These are phyloP conservation scores for Catocala nupta DNA, from an alignment of 2,888 invertebrate genomes.

Conservation along the genomic window DNA sequence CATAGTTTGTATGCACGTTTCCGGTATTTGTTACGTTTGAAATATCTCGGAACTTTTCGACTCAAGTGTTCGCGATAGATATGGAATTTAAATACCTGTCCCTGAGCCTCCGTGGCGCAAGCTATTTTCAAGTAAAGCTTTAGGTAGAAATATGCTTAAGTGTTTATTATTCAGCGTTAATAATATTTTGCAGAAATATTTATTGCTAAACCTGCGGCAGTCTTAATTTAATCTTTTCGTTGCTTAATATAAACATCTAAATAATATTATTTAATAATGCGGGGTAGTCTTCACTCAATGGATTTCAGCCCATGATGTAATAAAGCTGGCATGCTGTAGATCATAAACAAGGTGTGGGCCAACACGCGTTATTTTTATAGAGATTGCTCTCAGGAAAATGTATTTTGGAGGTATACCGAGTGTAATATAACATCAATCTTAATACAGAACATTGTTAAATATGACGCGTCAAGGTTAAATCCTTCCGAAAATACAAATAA, in stretches of 20 bases:
- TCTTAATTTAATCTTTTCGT: slow-evolving; percentile 5
- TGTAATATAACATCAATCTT: slow-evolving; percentile 39
- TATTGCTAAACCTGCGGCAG: slow-evolving; percentile 5
- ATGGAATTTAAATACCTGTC: slow-evolving; percentile 36
- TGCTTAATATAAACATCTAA: slow-evolving; percentile 9
- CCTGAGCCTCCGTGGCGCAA: slow-evolving; percentile 6
- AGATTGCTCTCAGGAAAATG: slow-evolving; percentile 53
- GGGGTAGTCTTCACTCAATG: slow-evolving; percentile 30
- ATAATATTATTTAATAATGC: slow-evolving; percentile 42
- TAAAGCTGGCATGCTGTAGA: slow-evolving; percentile 37
- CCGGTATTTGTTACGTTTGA: slow-evolving; percentile 52
- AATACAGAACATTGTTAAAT: slow-evolving; percentile 38
- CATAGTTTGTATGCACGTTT: slow-evolving; percentile 52
- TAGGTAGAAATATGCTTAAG: background rate
- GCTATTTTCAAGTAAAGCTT: slow-evolving; percentile 14
- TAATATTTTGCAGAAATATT: background rate
- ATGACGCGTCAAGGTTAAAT: slow-evolving; percentile 17
- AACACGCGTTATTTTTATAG: slow-evolving; percentile 54
- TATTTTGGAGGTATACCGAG: slow-evolving; percentile 38
- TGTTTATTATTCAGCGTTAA: slow-evolving; percentile 11
- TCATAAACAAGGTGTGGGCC: slow-evolving; percentile 54
- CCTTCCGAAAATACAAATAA: slow-evolving; percentile 11
- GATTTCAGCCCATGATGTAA: slow-evolving; percentile 33
- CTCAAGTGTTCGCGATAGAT: slow-evolving; percentile 30
- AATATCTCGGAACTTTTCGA: slow-evolving; percentile 43